Base-by-base conservation (phyloP, 2,888 invertebrate genomes). In the Antheraea yamamai region DNA sequence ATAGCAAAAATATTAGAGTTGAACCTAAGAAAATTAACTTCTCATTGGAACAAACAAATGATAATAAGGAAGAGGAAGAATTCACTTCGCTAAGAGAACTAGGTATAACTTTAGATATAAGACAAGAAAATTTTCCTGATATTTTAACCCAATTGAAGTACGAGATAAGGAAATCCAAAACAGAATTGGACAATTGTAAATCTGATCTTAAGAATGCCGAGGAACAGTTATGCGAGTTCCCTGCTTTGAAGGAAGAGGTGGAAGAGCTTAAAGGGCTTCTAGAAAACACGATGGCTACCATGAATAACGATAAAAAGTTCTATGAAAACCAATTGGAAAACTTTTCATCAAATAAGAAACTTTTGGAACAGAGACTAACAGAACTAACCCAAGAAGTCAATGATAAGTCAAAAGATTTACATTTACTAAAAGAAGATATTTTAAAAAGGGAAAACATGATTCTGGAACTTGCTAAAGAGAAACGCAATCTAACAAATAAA, bases 391-490 rank as follows among this genome's bases (percentile, higher is more conserved):
- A 95, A 79, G 94, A 95, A 77, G 89, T 95, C 6, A 91, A 86
- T 71, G 95, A 96, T 74, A 95, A 93, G 80, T 91, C 95, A 0
- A 95, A 95, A 79, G 95, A 95, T 77, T 85, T 96, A 64, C 91
- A 95, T 81, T 84, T 95, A 77, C 89, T 95, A 55, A 95, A 95
- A 89, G 93, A 96, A 83, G 96, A 96, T 81, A 95, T 95, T 72
- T 84, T 95, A 0, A 91, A 95, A 77, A 92, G 95, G 78, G 96
- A 96, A 81, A 95, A 96, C 75, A 95, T 96, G 95, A 95, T 95
- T 78, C 81, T 95, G 73, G 95, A 95, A 85, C 85, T 96, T 55
- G 95, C 95, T 8, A 95, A 95, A 86, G 96, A 96, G 78, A 96
- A 96, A 83, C 93, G 95, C 23, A 95, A 94, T 77, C 82, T 96